A percentile compares a stretch with the other conserved stretches of the same genome.
These are phyloP conservation scores for Ctenodactylus gundi DNA, from an alignment of 2,113 vertebrate genomes.

Conservation along the genomic window DNA sequence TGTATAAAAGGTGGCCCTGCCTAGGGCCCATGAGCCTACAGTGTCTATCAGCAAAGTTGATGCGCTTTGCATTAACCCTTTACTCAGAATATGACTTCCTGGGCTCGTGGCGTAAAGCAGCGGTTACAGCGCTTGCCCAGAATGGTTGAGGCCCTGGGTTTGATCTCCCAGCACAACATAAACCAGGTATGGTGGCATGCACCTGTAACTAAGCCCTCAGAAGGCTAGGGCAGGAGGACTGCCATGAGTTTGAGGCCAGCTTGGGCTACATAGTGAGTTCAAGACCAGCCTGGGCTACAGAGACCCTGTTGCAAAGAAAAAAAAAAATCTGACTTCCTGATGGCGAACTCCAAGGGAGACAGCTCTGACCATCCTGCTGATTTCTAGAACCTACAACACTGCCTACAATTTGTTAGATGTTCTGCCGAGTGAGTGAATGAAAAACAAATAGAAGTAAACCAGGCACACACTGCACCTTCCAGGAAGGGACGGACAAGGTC, in stretches of 20 bases:
- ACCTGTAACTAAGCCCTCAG: too few species aligned
- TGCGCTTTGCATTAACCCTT: background rate
- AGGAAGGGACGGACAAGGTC: background rate
- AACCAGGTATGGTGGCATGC: too few species aligned
- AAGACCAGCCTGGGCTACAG: too few species aligned
- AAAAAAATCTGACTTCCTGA: background rate
- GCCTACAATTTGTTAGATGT: background rate
- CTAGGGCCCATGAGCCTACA: background rate
- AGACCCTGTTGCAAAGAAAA: too few species aligned
- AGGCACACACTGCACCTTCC: background rate
- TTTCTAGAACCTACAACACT: background rate
- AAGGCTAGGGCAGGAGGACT: too few species aligned
- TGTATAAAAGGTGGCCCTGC: background rate
- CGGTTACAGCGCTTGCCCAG: too few species aligned
- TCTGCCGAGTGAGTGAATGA: background rate
- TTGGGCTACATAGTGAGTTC: too few species aligned
- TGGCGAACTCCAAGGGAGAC: background rate
- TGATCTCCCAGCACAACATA: too few species aligned
- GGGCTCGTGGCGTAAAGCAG: too few species aligned
- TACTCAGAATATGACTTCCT: too few species aligned
- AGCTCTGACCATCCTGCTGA: background rate
- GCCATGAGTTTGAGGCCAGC: too few species aligned
- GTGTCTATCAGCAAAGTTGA: background rate
- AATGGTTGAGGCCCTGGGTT: too few species aligned
- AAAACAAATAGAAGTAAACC: background rate